Percentiles rank a stretch among this genome's conserved stretches.
These are phyloP conservation scores for Sesamia inferens DNA, from an alignment of 2,888 invertebrate species.

Conservation along the genomic window DNA sequence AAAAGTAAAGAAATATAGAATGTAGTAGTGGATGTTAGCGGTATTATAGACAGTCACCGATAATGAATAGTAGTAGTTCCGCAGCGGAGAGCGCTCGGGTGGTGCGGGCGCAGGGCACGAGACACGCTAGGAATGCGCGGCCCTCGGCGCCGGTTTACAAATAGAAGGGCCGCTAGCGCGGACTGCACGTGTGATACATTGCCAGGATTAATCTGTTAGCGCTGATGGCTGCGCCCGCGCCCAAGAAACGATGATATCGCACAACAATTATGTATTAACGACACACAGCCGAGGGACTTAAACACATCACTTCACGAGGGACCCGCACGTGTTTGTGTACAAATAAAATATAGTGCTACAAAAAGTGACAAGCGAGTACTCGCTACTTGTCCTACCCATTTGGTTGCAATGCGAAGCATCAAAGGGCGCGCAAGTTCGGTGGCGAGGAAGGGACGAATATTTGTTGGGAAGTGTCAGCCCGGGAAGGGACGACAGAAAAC, in stretches of 20 bases:
- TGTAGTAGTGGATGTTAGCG: slow-evolving; percentile 68
- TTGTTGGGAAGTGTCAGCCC: slow-evolving; percentile 61
- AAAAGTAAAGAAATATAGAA: slow-evolving; percentile 66
- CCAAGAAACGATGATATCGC: slow-evolving; percentile 71
- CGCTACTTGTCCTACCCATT: slow-evolving; percentile 24
- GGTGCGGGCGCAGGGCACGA: slow-evolving; percentile 81
- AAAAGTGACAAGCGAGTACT: slow-evolving; percentile 33
- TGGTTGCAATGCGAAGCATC: slow-evolving; percentile 20
- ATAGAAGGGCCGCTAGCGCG: slow-evolving; percentile 88
- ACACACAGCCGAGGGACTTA: slow-evolving; percentile 57
- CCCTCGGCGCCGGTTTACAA: slow-evolving; percentile 89
- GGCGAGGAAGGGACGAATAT: slow-evolving; percentile 26
- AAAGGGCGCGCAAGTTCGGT: slow-evolving; percentile 31
- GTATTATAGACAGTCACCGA: slow-evolving; percentile 72
- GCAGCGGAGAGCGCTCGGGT: slow-evolving; percentile 68
- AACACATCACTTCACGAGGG: slow-evolving; percentile 45
- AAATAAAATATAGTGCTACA: slow-evolving; percentile 42
- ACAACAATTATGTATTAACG: slow-evolving; percentile 69
- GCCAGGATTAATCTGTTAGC: slow-evolving; percentile 87
- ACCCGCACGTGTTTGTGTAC: slow-evolving; percentile 61
- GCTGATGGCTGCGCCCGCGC: slow-evolving; percentile 80
- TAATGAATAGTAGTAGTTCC: slow-evolving; percentile 68
- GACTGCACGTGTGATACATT: slow-evolving; percentile 88
- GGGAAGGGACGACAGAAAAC: slow-evolving; percentile 71
- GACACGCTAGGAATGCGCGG: slow-evolving; percentile 87